A percentile compares a stretch with the other conserved stretches of the same genome.
phyloP scores from a whole-genome alignment of 2,113 vertebrate species.

The Pachypanchax playfairii region DNA sequence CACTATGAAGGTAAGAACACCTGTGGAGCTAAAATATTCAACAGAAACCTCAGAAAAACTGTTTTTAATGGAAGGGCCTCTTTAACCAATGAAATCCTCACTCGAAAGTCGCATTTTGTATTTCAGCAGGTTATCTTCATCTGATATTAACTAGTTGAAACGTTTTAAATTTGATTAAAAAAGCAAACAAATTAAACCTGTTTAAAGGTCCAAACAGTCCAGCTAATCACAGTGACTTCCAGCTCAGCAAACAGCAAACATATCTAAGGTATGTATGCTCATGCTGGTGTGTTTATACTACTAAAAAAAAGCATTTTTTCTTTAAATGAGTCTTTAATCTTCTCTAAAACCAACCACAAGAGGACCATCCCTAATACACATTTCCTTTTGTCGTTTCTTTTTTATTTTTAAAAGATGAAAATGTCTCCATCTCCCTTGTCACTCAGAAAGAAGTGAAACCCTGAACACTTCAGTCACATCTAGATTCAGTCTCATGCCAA shows the following conservation, averaged over 20 bases:
- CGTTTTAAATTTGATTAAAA: too few relatives aligned
- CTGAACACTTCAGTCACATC: slow-evolving; percentile 13
- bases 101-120: too few relatives aligned
- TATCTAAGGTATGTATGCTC: too few relatives aligned
- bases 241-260: too few relatives aligned
- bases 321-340: slow-evolving; percentile 48
- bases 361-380: slow-evolving; percentile 38
- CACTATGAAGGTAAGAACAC: too few relatives aligned
- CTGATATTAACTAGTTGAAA: too few relatives aligned
- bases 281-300: not conserved
- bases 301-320: slow-evolving; percentile 39
- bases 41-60: too few relatives aligned
- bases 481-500: slow-evolving; percentile 31
- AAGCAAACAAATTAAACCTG: too few relatives aligned
- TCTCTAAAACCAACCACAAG: slow-evolving; percentile 54
- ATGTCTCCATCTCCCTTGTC: not conserved
- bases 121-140: too few relatives aligned
- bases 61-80: too few relatives aligned
- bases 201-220: slow-evolving; percentile 30
- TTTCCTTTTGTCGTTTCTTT: slow-evolving; percentile 28
- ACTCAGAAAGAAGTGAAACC: slow-evolving; percentile 10
- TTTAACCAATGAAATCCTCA: too few relatives aligned
- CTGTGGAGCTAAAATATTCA: too few relatives aligned
- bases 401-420: slow-evolving; percentile 5
- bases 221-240: slow-evolving; percentile 13